Conservation (phyloP, 1,140 invertebrate genomes). For the Hirudo medicinalis region DNA sequence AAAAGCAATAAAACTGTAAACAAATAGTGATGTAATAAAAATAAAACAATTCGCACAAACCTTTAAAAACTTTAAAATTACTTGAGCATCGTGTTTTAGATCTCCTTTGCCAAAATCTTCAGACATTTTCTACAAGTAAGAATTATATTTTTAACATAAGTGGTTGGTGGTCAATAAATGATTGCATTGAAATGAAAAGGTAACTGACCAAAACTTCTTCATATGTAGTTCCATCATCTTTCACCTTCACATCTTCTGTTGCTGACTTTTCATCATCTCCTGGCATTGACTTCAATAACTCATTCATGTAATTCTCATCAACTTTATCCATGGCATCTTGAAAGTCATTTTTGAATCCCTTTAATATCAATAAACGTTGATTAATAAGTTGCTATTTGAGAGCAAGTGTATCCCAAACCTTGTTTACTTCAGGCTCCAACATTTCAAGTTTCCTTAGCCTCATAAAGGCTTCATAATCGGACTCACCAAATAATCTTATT, state of each 20-base stretch:
- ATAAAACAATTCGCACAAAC: not conserved
- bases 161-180: not conserved
- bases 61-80: constrained; percentile 69
- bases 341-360: constrained; percentile 89
- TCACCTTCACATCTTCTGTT: constrained; percentile 41
- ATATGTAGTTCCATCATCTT: constrained; percentile 68
- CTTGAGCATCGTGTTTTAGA: constrained; percentile 67
- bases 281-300: constrained; percentile 53
- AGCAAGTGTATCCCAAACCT: constrained; percentile 29
- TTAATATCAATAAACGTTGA: not conserved
- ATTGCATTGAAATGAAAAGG: not conserved
- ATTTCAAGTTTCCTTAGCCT: constrained; percentile 79
- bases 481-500: constrained; percentile 78
- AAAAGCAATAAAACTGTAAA: too few relatives aligned
- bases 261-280: not conserved
- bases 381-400: too few relatives aligned
- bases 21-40: too few relatives aligned
- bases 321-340: constrained; percentile 96
- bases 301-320: constrained; percentile 84
- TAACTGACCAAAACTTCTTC: constrained; percentile 57
- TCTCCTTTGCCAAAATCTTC: constrained; percentile 62
- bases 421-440: constrained; percentile 82
- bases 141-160: not conserved
- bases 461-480: constrained; percentile 72
- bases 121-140: constrained; percentile 50